Percentiles rank a stretch among this genome's conserved stretches.
phyloP scores from a whole-genome alignment of 1,140 invertebrate genomes.

The Rhagoletis zephyria region DNA sequence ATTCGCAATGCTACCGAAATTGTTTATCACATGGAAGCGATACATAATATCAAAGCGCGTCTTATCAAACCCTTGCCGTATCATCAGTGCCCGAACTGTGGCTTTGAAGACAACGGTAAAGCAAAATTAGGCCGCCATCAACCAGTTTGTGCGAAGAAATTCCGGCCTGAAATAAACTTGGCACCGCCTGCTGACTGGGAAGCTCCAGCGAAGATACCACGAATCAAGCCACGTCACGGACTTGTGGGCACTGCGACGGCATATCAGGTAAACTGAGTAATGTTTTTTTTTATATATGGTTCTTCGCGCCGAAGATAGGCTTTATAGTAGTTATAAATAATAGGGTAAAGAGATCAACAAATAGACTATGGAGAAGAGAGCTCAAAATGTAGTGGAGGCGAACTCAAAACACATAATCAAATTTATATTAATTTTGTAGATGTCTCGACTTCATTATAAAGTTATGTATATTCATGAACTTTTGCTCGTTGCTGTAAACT shows the following conservation, averaged over 20 bases:
- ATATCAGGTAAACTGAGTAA: slow-evolving; percentile 66
- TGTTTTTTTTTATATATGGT: slow-evolving; percentile 26
- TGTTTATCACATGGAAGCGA: slow-evolving; percentile 90
- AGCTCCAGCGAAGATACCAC: slow-evolving; percentile 90
- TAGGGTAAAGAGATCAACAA: no score
- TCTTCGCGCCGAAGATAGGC: no score
- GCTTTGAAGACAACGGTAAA: slow-evolving; percentile 94
- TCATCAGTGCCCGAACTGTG: slow-evolving; percentile 94
- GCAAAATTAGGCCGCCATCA: slow-evolving; percentile 92
- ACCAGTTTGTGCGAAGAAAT: slow-evolving; percentile 91
- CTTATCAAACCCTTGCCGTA: slow-evolving; percentile 88
- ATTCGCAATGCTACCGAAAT: slow-evolving; percentile 90
- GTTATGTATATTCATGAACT: no score
- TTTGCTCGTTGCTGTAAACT: no score
- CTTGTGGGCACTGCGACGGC: slow-evolving; percentile 72
- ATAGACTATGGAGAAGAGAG: no score
- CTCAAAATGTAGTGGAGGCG: no score
- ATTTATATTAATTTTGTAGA: no score
- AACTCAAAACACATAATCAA: no score
- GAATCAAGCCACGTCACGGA: slow-evolving; percentile 71
- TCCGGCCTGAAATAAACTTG: slow-evolving; percentile 88
- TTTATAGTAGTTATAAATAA: no score
- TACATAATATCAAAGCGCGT: slow-evolving; percentile 87
- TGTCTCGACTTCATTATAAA: no score
- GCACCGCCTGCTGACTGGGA: slow-evolving; percentile 91